These are phyloP conservation scores for Corythornis madagascariensis DNA, from an alignment of 2,113 vertebrate species.

Conservation along the genomic window DNA sequence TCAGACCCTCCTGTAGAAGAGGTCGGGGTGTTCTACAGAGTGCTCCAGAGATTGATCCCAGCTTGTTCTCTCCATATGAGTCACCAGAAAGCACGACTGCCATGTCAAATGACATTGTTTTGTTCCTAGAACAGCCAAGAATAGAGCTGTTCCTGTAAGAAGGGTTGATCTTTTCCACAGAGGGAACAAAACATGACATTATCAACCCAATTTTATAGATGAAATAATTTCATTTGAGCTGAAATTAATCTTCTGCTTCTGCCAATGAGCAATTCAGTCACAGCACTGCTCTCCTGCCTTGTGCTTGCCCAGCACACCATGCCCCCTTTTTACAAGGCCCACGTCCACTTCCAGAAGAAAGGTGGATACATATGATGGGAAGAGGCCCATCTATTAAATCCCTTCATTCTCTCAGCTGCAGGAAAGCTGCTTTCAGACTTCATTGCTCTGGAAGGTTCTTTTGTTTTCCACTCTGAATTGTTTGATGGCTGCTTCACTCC, in stretches of 20 bases:
- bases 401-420: background rate
- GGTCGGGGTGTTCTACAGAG: background rate
- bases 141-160: background rate
- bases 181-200: background rate
- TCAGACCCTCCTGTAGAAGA: background rate
- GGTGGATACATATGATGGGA: background rate
- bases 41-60: background rate
- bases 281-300: background rate
- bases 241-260: background rate
- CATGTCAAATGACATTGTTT: background rate
- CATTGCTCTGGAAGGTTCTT: background rate
- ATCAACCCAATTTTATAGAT: background rate
- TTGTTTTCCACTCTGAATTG: background rate
- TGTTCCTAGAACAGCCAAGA: background rate
- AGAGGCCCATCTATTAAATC: background rate
- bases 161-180: background rate
- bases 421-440: background rate
- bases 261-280: background rate
- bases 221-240: background rate
- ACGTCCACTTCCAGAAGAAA: background rate
- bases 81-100: background rate
- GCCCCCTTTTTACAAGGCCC: background rate
- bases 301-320: fast-evolving
- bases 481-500: background rate
- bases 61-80: background rate